Conservation (phyloP, 92 coral and sea anemone species). For the Plumapathes pennacea region DNA sequence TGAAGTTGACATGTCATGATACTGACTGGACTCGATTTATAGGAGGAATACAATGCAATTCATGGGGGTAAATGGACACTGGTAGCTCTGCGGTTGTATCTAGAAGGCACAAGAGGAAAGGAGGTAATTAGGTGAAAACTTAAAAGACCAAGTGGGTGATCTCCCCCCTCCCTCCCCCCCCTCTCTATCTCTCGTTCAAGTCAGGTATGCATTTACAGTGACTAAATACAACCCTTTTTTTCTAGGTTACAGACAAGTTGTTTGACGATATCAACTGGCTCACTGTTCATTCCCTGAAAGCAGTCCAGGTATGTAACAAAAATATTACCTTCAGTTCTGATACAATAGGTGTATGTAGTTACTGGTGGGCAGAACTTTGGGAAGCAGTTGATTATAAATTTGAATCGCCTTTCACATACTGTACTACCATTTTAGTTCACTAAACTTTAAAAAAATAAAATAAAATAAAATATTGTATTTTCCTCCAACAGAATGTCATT, state of each 20-base stretch:
- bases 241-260: slow-evolving; percentile 83
- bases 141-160: too few species aligned
- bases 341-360: too few species aligned
- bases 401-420: too few species aligned
- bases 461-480: background rate
- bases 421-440: background rate
- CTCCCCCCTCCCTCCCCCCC: too few species aligned
- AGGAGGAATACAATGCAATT: slow-evolving; percentile 94
- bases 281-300: slow-evolving; percentile 92
- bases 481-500: slow-evolving; percentile 69
- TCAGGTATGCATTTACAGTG: too few species aligned
- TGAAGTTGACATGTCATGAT: too few species aligned
- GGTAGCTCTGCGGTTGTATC: slow-evolving; percentile 76
- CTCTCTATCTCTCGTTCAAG: too few species aligned
- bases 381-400: too few species aligned
- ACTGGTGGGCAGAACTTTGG: too few species aligned
- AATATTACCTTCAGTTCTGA: too few species aligned
- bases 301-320: slow-evolving; percentile 75
- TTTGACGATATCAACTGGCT: slow-evolving; percentile 99
- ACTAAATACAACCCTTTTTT: background rate
- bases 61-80: slow-evolving; percentile 99
- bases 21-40: too few species aligned
- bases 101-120: slow-evolving; percentile 98
- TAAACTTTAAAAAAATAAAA: background rate
- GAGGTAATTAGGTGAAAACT: too few species aligned